These are phyloP conservation scores for Pristis pectinata DNA, from an alignment of 2,797 vertebrate genomes.

Conservation along the genomic window DNA sequence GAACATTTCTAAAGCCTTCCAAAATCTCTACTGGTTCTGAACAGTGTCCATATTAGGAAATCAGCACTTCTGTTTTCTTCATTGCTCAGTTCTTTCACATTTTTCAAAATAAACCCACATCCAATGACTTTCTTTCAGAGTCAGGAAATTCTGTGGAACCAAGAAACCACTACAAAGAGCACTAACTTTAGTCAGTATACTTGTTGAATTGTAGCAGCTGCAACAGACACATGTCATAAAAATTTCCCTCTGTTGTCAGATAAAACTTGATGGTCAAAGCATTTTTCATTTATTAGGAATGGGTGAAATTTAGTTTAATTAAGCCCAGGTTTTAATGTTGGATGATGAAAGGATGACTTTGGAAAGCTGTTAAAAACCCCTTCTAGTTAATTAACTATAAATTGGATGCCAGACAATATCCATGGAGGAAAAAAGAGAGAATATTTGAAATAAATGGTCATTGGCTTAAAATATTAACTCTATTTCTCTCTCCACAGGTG, in stretches of 20 bases:
- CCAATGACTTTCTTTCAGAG: not conserved
- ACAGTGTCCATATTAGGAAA: not conserved
- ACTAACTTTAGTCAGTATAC: not conserved
- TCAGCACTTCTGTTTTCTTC: not conserved
- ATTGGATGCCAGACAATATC: too few relatives aligned
- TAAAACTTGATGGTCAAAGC: conserved; percentile 3
- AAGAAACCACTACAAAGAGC: conserved; percentile 15
- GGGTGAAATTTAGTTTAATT: not conserved
- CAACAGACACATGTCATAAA: not conserved
- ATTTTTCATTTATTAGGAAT: not conserved
- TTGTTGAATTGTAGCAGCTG: not conserved
- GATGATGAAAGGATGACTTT: not conserved
- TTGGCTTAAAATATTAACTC: too few relatives aligned
- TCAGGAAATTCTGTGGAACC: not conserved
- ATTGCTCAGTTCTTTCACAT: not conserved
- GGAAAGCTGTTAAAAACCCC: not conserved
- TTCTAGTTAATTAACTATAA: not conserved
- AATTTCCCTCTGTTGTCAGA: conserved; percentile 12
- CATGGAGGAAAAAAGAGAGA: too few relatives aligned
- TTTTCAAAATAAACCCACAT: not conserved
- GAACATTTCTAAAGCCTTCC: not conserved
- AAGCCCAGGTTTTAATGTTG: not conserved
- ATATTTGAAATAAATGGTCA: too few relatives aligned
- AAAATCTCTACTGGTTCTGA: not conserved
- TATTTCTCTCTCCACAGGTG: too few relatives aligned